These are phyloP conservation scores for Palythoa grandiflora DNA, from an alignment of 92 coral and sea anemone species.

Conservation along the genomic window DNA sequence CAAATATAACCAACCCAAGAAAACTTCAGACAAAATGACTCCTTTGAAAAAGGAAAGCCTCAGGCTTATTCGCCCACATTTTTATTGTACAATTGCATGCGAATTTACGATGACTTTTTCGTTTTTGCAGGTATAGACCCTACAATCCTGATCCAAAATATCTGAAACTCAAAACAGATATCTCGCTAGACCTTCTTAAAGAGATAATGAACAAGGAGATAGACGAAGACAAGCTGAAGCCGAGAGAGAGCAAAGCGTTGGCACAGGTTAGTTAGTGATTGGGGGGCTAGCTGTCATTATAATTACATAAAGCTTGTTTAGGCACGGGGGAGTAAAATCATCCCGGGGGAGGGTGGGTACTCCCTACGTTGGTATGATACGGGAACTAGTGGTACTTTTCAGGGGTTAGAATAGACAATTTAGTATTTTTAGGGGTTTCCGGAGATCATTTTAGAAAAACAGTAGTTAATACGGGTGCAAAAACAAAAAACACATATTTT, in stretches of 20 bases:
- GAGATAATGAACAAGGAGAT: slow-evolving; percentile 68
- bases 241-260: slow-evolving; percentile 87
- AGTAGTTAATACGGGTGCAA: not conserved
- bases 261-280: slow-evolving; percentile 75
- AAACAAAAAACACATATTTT: not conserved
- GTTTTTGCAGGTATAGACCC: slow-evolving; percentile 74
- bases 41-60: too few relatives aligned
- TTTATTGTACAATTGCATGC: not conserved
- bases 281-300: not conserved
- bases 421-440: too few relatives aligned
- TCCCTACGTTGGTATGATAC: too few relatives aligned
- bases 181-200: slow-evolving; percentile 61
- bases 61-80: too few relatives aligned
- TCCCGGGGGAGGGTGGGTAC: too few relatives aligned
- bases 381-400: too few relatives aligned
- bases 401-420: too few relatives aligned
- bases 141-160: slow-evolving; percentile 82
- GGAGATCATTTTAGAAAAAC: too few relatives aligned
- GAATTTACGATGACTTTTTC: not conserved
- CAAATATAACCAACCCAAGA: too few relatives aligned
- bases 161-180: slow-evolving; percentile 85
- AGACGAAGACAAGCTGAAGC: slow-evolving; percentile 75
- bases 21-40: too few relatives aligned
- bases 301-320: too few relatives aligned
- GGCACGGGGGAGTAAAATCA: too few relatives aligned